A percentile compares a stretch with the other conserved stretches of the same genome.
phyloP scores from a whole-genome alignment of 2,888 invertebrate species.

The Noctua pronuba region DNA sequence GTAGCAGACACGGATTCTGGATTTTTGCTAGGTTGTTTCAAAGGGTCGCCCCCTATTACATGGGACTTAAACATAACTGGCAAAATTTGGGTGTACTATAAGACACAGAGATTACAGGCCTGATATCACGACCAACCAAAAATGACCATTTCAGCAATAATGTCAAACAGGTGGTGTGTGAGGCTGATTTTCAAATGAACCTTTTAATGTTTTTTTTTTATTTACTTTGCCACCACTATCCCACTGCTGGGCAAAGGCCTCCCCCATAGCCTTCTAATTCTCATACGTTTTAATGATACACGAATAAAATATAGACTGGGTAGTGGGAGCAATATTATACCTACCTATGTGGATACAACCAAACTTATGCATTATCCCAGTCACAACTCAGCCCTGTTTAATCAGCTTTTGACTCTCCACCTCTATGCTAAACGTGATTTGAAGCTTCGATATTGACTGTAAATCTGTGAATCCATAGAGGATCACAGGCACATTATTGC shows the following conservation, averaged over 20 bases:
- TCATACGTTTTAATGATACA: too few species aligned
- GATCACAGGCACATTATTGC: slow-evolving; percentile 25
- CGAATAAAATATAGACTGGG: too few species aligned
- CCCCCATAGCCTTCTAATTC: too few species aligned
- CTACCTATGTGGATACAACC: neutral
- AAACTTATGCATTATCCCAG: neutral
- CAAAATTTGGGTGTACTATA: neutral
- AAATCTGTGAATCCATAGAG: slow-evolving; percentile 19
- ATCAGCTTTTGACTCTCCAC: slow-evolving; percentile 34
- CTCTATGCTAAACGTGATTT: slow-evolving; percentile 33
- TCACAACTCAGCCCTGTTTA: neutral
- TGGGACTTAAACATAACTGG: too few species aligned
- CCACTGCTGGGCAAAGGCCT: too few species aligned
- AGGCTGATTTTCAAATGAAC: neutral
- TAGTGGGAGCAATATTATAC: neutral
- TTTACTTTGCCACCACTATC: too few species aligned
- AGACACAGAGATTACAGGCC: neutral
- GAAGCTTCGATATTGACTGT: slow-evolving; percentile 35
- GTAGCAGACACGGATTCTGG: too few species aligned
- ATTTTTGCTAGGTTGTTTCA: too few species aligned
- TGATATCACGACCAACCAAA: too few species aligned
- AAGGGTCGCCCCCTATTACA: too few species aligned
- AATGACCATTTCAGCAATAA: neutral
- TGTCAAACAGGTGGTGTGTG: neutral
- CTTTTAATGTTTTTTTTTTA: too few species aligned